Conservation (phyloP, 2,113 vertebrate genomes). For the Chaetodon auriga region DNA sequence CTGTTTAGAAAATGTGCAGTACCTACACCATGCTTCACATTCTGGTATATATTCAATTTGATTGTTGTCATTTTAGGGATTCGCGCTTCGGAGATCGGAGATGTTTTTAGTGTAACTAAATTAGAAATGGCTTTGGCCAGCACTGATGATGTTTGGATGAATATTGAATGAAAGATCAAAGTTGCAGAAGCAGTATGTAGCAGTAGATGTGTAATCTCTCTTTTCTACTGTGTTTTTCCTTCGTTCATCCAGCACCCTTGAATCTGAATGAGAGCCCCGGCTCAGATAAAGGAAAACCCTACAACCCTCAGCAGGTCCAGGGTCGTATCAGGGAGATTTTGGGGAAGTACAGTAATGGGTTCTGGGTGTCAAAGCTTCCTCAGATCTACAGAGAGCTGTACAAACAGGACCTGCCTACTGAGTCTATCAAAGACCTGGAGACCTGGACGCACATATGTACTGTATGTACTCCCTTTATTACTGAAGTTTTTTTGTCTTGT, state of each 20-base stretch:
- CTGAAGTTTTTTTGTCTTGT: background rate
- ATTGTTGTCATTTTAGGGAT: background rate
- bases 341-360: conserved; percentile 89
- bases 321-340: conserved; percentile 88
- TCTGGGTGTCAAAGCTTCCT: conserved; percentile 92
- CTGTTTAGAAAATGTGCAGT: background rate
- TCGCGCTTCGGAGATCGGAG: background rate
- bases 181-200: background rate
- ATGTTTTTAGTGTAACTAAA: background rate
- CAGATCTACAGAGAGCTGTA: conserved; percentile 91
- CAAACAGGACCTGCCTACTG: conserved; percentile 88
- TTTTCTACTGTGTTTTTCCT: background rate
- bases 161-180: conserved; percentile 65
- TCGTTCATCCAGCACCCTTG: conserved; percentile 57
- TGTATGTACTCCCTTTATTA: conserved; percentile 76
- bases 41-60: background rate
- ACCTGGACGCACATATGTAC: conserved; percentile 91
- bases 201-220: background rate
- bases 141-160: too few species aligned
- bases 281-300: conserved; percentile 68
- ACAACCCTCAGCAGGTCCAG: conserved; percentile 86
- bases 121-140: background rate
- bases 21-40: background rate
- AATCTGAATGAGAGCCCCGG: conserved; percentile 74
- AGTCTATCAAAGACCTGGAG: conserved; percentile 88